These are phyloP conservation scores for Epinephelus moara DNA, from an alignment of 2,113 vertebrate species.

Conservation along the genomic window DNA sequence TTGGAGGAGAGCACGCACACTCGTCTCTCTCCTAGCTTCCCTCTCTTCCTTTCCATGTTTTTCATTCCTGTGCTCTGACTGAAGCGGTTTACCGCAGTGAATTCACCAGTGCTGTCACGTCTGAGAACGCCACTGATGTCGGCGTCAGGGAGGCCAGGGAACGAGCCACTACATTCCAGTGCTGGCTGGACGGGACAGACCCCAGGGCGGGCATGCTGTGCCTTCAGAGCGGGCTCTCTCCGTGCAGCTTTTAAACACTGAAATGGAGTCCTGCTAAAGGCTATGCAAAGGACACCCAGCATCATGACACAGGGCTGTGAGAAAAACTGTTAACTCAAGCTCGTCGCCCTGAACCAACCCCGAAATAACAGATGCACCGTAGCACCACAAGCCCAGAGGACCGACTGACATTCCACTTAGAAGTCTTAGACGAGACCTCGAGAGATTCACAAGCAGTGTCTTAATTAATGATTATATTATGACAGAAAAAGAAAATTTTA, in stretches of 20 bases:
- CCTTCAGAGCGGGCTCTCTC: constrained; percentile 69
- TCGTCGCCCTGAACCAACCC: constrained; percentile 20
- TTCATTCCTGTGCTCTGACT: constrained; percentile 63
- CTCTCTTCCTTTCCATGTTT: constrained; percentile 31
- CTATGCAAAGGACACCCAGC: constrained; percentile 73
- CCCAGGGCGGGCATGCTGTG: constrained; percentile 62
- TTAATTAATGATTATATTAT: constrained; percentile 79
- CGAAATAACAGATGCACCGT: constrained; percentile 56
- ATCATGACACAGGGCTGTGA: constrained; percentile 47
- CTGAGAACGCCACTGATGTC: constrained; percentile 27
- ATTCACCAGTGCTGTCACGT: constrained; percentile 34
- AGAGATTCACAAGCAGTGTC: constrained; percentile 82
- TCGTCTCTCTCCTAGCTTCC: constrained; percentile 13
- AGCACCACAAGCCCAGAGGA: constrained; percentile 64
- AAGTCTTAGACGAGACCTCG: constrained; percentile 70
- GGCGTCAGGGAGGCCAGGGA: constrained; percentile 43
- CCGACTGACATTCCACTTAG: constrained; percentile 72
- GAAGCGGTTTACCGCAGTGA: constrained; percentile 41
- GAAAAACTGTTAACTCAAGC: constrained; percentile 17
- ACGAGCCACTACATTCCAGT: constrained; percentile 50
- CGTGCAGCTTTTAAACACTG: constrained; percentile 55
- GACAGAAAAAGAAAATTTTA: constrained; percentile 77
- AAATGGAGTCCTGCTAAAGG: constrained; percentile 62
- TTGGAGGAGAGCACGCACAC: constrained; percentile 29
- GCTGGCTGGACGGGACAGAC: constrained; percentile 58